These are phyloP conservation scores for Phainopepla nitens DNA, from an alignment of 2,113 vertebrate genomes.

Conservation along the genomic window DNA sequence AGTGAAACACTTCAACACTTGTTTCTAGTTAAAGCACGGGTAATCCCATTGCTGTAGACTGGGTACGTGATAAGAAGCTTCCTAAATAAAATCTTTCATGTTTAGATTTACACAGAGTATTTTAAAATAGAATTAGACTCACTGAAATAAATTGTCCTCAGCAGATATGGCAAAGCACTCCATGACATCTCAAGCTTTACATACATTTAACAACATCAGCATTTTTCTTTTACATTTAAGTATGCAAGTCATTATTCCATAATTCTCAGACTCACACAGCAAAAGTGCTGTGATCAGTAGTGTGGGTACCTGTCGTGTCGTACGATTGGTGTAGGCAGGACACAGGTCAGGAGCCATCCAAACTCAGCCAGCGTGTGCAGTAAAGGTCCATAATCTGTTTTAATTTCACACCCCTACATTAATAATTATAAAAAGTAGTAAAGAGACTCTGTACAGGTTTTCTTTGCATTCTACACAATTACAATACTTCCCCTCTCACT, in stretches of 20 bases:
- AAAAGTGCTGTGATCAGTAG: not conserved
- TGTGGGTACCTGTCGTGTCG: constrained; percentile 87
- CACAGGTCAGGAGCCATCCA: constrained; percentile 94
- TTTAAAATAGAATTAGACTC: not conserved
- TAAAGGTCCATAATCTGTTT: constrained; percentile 93
- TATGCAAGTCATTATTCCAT: accelerated
- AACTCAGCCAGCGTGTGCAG: constrained; percentile 95
- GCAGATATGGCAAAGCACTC: not conserved
- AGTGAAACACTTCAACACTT: not conserved
- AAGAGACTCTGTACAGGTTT: constrained; percentile 21
- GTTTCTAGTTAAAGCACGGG: not conserved
- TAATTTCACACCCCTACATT: constrained; percentile 86
- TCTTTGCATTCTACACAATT: not conserved
- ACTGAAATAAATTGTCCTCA: not conserved
- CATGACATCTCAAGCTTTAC: not conserved
- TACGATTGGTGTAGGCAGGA: constrained; percentile 91
- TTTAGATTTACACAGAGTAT: not conserved
- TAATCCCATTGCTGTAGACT: not conserved
- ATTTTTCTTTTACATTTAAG: not conserved
- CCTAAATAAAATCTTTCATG: not conserved
- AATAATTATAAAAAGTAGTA: constrained; percentile 51
- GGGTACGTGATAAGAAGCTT: not conserved
- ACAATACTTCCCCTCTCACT: not conserved
- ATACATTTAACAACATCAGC: not conserved
- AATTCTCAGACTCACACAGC: not conserved